Evolutionary conservation across 2,888 invertebrate genomes (phyloP).

Genomic region (Leucania comma): DNA sequence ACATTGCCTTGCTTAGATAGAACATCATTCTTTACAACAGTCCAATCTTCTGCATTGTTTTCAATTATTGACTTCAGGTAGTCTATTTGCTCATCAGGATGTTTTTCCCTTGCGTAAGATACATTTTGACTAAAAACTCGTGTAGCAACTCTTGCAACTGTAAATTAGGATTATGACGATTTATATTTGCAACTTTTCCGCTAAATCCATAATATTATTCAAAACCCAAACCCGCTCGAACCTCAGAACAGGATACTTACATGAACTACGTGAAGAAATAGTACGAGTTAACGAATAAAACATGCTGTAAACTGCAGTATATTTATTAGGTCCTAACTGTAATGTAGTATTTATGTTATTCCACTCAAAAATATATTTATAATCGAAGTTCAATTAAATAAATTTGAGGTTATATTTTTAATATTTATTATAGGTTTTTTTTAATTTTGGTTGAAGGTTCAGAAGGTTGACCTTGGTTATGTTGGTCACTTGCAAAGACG

Average conservation of each 20-base stretch:
- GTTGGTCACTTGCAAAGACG: too few relatives aligned
- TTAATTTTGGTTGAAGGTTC: not conserved
- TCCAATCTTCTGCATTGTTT: constrained; percentile 80
- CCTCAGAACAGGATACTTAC: constrained; percentile 56
- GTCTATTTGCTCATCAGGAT: constrained; percentile 73
- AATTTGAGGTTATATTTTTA: constrained; percentile 15
- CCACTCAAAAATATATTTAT: not conserved
- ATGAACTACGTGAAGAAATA: constrained; percentile 52
- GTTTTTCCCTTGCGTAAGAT: constrained; percentile 27
- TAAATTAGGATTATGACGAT: constrained; percentile 48
- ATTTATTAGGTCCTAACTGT: not conserved
- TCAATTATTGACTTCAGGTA: constrained; percentile 74
- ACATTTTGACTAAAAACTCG: constrained; percentile 53
- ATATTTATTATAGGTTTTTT: constrained; percentile 10
- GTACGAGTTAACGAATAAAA: constrained; percentile 61
- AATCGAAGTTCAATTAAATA: not conserved
- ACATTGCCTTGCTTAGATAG: constrained; percentile 79
- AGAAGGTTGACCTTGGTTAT: not conserved
- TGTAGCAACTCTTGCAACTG: constrained; percentile 63
- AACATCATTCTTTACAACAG: constrained; percentile 80
- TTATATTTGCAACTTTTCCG: not conserved
- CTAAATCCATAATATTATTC: not conserved
- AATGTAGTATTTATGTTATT: constrained; percentile 2
- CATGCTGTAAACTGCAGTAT: constrained; percentile 48
- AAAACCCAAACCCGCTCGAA: constrained; percentile 1